A percentile compares a stretch with the other conserved stretches of the same genome.
phyloP scores from a whole-genome alignment of 2,888 invertebrate genomes.

The Galeruca laticollis region DNA sequence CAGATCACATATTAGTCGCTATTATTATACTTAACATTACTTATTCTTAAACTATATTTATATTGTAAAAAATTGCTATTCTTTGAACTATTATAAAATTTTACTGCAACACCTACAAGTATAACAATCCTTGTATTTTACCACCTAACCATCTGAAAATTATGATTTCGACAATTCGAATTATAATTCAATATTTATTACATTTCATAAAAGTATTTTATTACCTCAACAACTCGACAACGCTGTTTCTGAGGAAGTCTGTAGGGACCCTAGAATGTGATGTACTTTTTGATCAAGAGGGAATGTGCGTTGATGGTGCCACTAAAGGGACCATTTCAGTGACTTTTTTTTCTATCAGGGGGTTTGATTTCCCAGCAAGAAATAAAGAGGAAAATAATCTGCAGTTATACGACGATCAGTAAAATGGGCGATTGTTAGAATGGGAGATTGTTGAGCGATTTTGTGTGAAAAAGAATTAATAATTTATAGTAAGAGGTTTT shows the following conservation, averaged over 20 bases:
- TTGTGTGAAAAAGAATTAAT: not conserved
- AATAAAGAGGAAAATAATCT: conserved; percentile 29
- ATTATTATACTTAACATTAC: too few species aligned
- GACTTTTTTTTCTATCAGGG: conserved; percentile 10
- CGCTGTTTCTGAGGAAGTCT: conserved; percentile 16
- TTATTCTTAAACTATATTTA: too few species aligned
- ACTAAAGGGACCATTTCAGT: conserved; percentile 18
- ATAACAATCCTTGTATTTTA: too few species aligned
- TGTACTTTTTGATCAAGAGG: conserved; percentile 23
- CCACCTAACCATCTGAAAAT: too few species aligned
- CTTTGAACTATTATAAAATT: too few species aligned
- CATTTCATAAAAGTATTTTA: not conserved
- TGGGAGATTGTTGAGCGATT: conserved; percentile 3
- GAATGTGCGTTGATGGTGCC: conserved; percentile 25
- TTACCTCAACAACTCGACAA: conserved; percentile 4
- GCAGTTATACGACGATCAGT: conserved; percentile 28
- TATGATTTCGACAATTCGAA: too few species aligned
- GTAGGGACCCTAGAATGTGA: conserved; percentile 20
- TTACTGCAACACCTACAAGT: too few species aligned
- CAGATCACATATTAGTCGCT: too few species aligned
- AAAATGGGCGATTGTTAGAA: conserved; percentile 25
- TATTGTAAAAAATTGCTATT: too few species aligned
- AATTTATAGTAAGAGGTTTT: not conserved
- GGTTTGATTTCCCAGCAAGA: conserved; percentile 2
- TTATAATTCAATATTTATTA: not conserved